Percentiles rank a stretch among this genome's conserved stretches.
These are phyloP conservation scores for Parauchenoglanis ngamensis DNA, from an alignment of 2,797 vertebrate species.

Conservation along the genomic window DNA sequence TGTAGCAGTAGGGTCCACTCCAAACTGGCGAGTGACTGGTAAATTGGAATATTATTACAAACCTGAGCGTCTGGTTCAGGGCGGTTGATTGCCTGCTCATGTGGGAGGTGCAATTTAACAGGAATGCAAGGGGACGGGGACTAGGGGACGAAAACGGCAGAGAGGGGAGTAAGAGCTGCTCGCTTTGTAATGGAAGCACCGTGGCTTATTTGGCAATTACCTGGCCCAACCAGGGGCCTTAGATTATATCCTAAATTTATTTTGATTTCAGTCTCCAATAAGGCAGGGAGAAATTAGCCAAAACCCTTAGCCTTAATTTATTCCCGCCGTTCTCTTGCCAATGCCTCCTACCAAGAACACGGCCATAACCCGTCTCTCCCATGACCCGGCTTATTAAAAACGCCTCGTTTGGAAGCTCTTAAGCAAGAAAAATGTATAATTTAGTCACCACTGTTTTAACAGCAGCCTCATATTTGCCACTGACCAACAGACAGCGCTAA, in stretches of 20 bases:
- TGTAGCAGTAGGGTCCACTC: slow-evolving; percentile 76
- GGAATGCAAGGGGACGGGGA: slow-evolving; percentile 72
- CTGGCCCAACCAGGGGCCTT: slow-evolving; percentile 58
- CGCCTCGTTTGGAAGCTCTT: slow-evolving; percentile 19
- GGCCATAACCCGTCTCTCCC: slow-evolving; percentile 41
- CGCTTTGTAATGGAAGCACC: slow-evolving; percentile 59
- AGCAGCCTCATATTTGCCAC: slow-evolving; percentile 4
- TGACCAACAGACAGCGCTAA: neutral
- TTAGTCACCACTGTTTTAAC: slow-evolving; percentile 16
- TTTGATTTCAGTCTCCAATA: slow-evolving; percentile 60
- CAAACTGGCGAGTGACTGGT: slow-evolving; percentile 75
- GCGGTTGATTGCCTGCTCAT: slow-evolving; percentile 78
- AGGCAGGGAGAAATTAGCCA: slow-evolving; percentile 71
- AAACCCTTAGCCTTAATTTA: slow-evolving; percentile 64
- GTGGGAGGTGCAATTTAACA: slow-evolving; percentile 80
- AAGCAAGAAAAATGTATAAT: slow-evolving; percentile 16
- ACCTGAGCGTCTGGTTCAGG: slow-evolving; percentile 71
- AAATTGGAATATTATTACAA: slow-evolving; percentile 84
- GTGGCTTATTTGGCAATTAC: slow-evolving; percentile 67
- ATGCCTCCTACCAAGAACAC: slow-evolving; percentile 56
- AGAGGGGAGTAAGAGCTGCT: slow-evolving; percentile 22
- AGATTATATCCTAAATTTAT: slow-evolving; percentile 68
- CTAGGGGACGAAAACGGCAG: slow-evolving; percentile 2
- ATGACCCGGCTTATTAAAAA: slow-evolving; percentile 17
- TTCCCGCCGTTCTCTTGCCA: slow-evolving; percentile 51